Evolutionary conservation across 2,113 vertebrate species (phyloP), one percentile per base, ranked within the genome.

Genomic region (Centropristis striata): DNA sequence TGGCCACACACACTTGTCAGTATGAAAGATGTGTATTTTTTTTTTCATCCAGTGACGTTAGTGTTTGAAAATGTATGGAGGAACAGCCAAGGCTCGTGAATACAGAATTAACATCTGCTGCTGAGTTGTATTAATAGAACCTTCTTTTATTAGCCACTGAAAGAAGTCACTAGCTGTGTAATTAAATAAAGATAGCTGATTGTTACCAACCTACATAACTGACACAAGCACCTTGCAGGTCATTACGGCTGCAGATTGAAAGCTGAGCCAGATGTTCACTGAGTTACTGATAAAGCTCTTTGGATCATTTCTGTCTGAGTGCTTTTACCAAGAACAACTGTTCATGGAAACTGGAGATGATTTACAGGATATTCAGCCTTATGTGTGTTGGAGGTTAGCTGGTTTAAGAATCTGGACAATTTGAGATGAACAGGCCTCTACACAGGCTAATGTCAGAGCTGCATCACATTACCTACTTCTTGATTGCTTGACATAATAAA

Each of bases 211-310:
- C 18, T 54, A 46, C 32, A 25, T 61, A 75, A 57, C 36, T 63
- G 63, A 69, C 20, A 10, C 4, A 5, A 47, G 23, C 60, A 53
- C 42, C 41, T 49, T 10, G 4, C 14, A 1, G 44, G 21, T 71
- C 3, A 7, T 63, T 42, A 67, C 0, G 8, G 59, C 72, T 71
- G 47, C 58, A 71, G 6, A 57, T 74, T 42, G 44, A 60, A 78
- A 66, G 41, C 32, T 15, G 23, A 79, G 69, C 65, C 75, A 78
- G 69, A 86, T 81, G 78, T 80, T 80, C n/a, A 8, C 25, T 53
- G 39, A 8, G 50, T 51, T 21, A 39, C 20, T 37, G 49, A 71
- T 63, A 58, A 78, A 75, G 59, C 63, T 73, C 47, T 53, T 50
- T 64, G 65, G 68, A 47, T 36, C 7, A 59, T 63, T 32, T 84